Percentiles rank a stretch among this genome's conserved stretches.
phyloP scores from a whole-genome alignment of 2,113 vertebrate genomes.

The Spermophilus dauricus region DNA sequence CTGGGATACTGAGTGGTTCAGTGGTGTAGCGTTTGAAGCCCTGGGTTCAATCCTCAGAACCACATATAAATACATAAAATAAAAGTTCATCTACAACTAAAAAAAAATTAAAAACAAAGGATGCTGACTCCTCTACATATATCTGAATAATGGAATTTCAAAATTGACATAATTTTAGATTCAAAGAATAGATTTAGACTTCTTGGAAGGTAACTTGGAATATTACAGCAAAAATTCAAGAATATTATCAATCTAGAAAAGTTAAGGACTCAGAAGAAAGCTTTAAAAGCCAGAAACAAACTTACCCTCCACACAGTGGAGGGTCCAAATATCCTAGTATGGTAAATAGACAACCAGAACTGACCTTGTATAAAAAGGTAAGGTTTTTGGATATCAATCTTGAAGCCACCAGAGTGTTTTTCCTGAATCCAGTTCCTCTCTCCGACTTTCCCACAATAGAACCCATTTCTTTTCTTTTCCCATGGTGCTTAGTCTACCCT shows the following conservation, averaged over 20 bases:
- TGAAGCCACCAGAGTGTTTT: background rate
- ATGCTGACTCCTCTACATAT: background rate
- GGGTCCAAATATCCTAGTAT: background rate
- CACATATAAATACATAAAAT: too few relatives aligned
- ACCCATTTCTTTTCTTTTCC: background rate
- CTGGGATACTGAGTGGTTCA: too few relatives aligned
- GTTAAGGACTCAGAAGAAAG: slow-evolving; percentile 1
- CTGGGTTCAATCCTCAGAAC: too few relatives aligned
- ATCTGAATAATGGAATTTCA: background rate
- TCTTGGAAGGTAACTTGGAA: background rate
- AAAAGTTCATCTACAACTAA: too few relatives aligned
- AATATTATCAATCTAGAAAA: slow-evolving; percentile 30
- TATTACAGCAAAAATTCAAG: slow-evolving; percentile 26
- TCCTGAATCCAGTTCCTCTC: background rate
- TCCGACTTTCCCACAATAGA: background rate
- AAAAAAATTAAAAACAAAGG: too few relatives aligned
- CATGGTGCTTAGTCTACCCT: background rate
- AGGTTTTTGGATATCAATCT: background rate
- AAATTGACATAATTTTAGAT: slow-evolving; percentile 24
- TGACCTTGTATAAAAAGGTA: background rate
- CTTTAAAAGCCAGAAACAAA: background rate
- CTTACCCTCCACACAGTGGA: background rate
- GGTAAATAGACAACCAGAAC: background rate
- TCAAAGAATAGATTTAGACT: background rate
- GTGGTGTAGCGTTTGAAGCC: too few relatives aligned